Evolutionary conservation across 1,140 invertebrate species (phyloP), one percentile per base, ranked within the genome.

Genomic region (Spodoptera frugiperda): DNA sequence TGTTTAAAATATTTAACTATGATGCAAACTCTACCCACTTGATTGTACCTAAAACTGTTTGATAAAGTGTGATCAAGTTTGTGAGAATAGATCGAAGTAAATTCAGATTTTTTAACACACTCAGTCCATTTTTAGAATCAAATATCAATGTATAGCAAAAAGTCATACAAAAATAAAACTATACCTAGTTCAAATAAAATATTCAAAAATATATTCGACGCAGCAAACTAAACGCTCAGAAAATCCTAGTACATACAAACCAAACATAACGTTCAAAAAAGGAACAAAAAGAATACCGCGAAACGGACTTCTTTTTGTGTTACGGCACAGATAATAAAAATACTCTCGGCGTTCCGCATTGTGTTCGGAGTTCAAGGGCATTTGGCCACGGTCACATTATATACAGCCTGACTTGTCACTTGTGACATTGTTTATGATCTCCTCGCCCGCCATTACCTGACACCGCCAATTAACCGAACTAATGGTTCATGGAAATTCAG

Each of bases 311-410:
- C 33, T 39, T 39, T 39, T 39, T 39, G 33, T 39, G 6, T 39
- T 39, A 39, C 33, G 33, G 33, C 33, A 39, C 33, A 39, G 33
- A 39, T 57, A 19, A 39, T 39, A 63, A 63, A 63, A 44, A 44
- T 63, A 17, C 15, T 39, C 33, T 33, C 17, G 48, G 46, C 44
- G 63, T 65, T 21, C 44, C 39, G 15, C 71, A 82, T 78, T 81
- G 67, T 79, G 63, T 30, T 73, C 10, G n/a, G 49, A 72, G 82
- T 86, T 86, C 82, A 86, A 82, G 82, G 79, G 57, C 79, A 51
- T 39, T 48, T 75, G 82, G 75, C 79, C 84, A 86, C 84, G 84
- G 84, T 81, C 78, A 59, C 77, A 21, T 55, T 21, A 17, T 63
- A 44, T 19, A 63, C 33, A 39, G 73, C 46, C 68, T 74, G 67